phyloP scores from a whole-genome alignment of 2,797 vertebrate species.

The Pangasius djambal region DNA sequence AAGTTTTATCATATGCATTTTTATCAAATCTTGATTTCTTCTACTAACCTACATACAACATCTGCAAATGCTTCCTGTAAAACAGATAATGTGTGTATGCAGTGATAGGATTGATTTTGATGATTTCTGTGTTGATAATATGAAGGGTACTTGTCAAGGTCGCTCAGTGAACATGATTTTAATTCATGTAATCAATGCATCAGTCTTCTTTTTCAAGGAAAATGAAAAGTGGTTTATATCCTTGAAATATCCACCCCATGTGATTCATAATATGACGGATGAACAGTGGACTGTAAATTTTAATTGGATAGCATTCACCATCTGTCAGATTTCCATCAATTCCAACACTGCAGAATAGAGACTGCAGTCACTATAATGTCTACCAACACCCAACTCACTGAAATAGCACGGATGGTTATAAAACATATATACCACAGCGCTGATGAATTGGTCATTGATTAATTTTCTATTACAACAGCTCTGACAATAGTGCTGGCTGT shows the following conservation, averaged over 20 bases:
- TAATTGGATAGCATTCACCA: conserved; percentile 17
- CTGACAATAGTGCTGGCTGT: background rate
- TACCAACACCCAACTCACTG: background rate
- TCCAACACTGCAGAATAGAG: background rate
- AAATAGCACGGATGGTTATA: background rate
- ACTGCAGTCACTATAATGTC: background rate
- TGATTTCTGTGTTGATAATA: background rate
- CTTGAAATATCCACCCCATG: conserved; percentile 5
- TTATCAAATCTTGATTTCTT: background rate
- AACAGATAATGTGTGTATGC: background rate
- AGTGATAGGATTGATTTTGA: background rate
- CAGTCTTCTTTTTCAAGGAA: background rate
- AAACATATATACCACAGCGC: background rate
- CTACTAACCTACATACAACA: background rate
- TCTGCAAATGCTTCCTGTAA: background rate
- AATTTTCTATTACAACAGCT: background rate
- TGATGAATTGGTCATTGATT: conserved; percentile 11
- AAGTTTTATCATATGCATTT: background rate
- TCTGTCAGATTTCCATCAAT: conserved; percentile 22
- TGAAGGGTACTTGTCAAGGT: background rate
- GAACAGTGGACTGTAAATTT: conserved; percentile 26
- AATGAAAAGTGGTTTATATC: background rate
- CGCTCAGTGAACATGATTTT: background rate
- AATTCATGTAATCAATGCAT: conserved; percentile 5
- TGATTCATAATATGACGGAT: conserved; percentile 9